Conservation (phyloP, 1,140 invertebrate genomes). For the Ceratoteleas bidentatus region DNA sequence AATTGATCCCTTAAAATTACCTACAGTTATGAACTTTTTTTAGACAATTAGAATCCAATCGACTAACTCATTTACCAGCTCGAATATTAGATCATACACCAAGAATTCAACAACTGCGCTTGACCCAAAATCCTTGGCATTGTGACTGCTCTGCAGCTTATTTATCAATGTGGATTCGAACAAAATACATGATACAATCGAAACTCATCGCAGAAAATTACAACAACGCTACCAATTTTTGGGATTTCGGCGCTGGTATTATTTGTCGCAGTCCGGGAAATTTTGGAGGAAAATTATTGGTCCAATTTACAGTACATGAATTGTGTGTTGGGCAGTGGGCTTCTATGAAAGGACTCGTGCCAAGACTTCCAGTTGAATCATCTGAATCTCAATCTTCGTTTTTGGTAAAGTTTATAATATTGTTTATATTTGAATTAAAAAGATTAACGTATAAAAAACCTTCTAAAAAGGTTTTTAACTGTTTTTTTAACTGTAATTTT, state of each 20-base stretch:
- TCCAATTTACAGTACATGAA: slow-evolving; percentile 89
- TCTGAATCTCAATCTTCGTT: too few relatives aligned
- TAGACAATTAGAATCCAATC: slow-evolving; percentile 91
- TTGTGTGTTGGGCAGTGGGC: slow-evolving; percentile 92
- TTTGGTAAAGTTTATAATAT: too few relatives aligned
- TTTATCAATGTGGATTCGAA: slow-evolving; percentile 84
- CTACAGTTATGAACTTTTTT: not conserved
- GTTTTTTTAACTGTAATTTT: too few relatives aligned
- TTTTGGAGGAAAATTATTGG: slow-evolving; percentile 85
- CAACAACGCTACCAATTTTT: slow-evolving; percentile 58
- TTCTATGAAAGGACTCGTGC: slow-evolving; percentile 88
- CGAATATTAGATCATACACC: slow-evolving; percentile 86
- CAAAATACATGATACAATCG: slow-evolving; percentile 67
- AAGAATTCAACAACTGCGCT: slow-evolving; percentile 86
- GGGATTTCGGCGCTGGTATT: slow-evolving; percentile 85
- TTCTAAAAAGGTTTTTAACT: too few relatives aligned
- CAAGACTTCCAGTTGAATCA: too few relatives aligned
- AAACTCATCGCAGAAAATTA: slow-evolving; percentile 9
- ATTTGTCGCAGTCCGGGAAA: slow-evolving; percentile 89
- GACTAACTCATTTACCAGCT: slow-evolving; percentile 87
- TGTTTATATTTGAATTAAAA: too few relatives aligned
- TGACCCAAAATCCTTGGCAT: slow-evolving; percentile 92
- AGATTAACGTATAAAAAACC: too few relatives aligned
- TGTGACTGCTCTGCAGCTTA: slow-evolving; percentile 91
- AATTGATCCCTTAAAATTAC: too few relatives aligned